Evolutionary conservation across 2,888 invertebrate species (phyloP), one percentile per base, ranked within the genome.

Genomic region (Holacanthella duospinosa): DNA sequence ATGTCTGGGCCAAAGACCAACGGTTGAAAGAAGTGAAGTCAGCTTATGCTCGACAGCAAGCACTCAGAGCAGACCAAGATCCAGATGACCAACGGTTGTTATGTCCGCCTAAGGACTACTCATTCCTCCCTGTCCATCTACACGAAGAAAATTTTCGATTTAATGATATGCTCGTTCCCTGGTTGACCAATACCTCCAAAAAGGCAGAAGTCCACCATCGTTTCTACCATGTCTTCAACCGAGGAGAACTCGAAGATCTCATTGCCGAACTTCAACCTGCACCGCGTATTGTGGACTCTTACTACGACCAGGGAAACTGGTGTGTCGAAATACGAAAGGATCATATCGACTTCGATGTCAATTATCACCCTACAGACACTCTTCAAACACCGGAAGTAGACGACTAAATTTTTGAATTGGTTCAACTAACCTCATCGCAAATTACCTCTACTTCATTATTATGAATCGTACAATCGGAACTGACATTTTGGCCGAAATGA

Each of bases 271-370:
- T 44, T 2, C 70, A 78, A 0, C 78, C 77, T 54, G 60, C 63
- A 21, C 78, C 87, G 44, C 74, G 75, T 54, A 78, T 94, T 16
- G 75, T 83, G 36, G 79, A 82, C 29, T 84, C 83, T 73, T 97
- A 91, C 77, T 95, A 95, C 75, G 96, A 96, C 77, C 89, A 96
- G 77, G 97, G 97, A 0, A 97, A 97, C 77, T 94, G 95, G 90
- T 95, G 94, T 80, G 83, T 89, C 36, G 79, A 89, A 71, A 83
- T 92, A 74, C 80, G 83, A 75, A 90, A 88, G 36, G 58, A 36
- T 12, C 24, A 36, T 36, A 6, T 36, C 36, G 36, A 12, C 36
- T 12, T 36, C n/a, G n/a, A n/a, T n/a, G n/a, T n/a, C n/a, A n/a
- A n/a, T n/a, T n/a, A n/a, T n/a, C n/a, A n/a, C 36, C 36, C 36